Evolutionary conservation across 2,113 vertebrate species (phyloP).

Genomic region (Chitala chitala): DNA sequence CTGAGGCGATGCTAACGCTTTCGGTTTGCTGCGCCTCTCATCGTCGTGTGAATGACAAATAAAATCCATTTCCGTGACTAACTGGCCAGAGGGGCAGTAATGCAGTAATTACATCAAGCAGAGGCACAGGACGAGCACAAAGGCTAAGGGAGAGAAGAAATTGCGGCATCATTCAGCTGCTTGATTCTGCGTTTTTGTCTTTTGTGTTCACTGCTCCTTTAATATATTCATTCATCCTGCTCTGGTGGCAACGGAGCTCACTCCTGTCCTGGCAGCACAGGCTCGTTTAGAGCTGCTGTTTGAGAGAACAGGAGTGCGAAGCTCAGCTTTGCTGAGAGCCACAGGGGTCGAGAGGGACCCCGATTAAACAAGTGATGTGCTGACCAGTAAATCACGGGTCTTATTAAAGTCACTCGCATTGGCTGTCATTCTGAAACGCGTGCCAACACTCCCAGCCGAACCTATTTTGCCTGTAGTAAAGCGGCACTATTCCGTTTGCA

Average conservation of each 20-base stretch:
- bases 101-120: constrained; percentile 31
- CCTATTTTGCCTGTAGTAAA: too few species aligned
- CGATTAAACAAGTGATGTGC: constrained; percentile 6
- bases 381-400: constrained; percentile 22
- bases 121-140: not conserved
- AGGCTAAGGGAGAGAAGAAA: not conserved
- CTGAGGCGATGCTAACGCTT: constrained; percentile 20
- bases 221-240: not conserved
- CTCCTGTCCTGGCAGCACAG: not conserved
- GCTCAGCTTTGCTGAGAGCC: not conserved
- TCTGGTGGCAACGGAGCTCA: not conserved
- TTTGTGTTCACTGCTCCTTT: too few species aligned
- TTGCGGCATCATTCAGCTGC: not conserved
- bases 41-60: constrained; percentile 36
- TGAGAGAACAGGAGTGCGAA: not conserved
- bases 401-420: constrained; percentile 32
- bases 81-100: constrained; percentile 30
- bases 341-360: not conserved
- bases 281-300: not conserved
- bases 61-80: constrained; percentile 35
- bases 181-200: not conserved
- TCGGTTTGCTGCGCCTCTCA: constrained; percentile 25
- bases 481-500: too few species aligned
- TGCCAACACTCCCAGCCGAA: not conserved
- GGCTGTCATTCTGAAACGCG: not conserved